Percentiles rank a stretch among this genome's conserved stretches.
Evolutionary conservation across 2,113 vertebrate genomes (phyloP).

Genomic region (Formicarius rufipectus): DNA sequence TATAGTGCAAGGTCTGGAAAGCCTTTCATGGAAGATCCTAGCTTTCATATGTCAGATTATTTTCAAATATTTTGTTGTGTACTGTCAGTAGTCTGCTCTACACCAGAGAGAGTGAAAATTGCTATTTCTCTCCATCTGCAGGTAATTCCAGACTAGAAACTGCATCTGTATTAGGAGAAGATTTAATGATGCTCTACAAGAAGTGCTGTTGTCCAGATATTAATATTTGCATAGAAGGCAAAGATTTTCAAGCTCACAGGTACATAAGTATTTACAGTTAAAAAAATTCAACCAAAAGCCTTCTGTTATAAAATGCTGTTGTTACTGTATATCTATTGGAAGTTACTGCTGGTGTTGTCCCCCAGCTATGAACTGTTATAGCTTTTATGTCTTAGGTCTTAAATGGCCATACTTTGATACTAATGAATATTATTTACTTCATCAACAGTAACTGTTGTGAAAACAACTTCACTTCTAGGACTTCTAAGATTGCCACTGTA

Average conservation of each 20-base stretch:
- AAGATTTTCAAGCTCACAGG: slow-evolving; percentile 89
- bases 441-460: background rate
- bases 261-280: slow-evolving; percentile 61
- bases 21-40: background rate
- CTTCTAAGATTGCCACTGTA: background rate
- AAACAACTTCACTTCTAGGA: background rate
- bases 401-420: background rate
- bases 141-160: slow-evolving; percentile 73
- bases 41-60: background rate
- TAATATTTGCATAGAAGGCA: slow-evolving; percentile 84
- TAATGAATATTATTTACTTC: background rate
- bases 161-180: slow-evolving; percentile 84
- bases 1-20: background rate
- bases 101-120: background rate
- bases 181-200: slow-evolving; percentile 84
- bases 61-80: background rate
- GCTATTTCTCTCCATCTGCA: slow-evolving; percentile 41
- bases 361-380: background rate
- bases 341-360: background rate
- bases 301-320: background rate
- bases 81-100: background rate
- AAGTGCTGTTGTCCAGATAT: slow-evolving; percentile 82
- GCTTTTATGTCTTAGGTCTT: background rate
- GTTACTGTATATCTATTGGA: background rate
- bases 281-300: background rate